Percentiles rank a stretch among this genome's conserved stretches.
Conservation (phyloP, 2,888 invertebrate species). For the Dendrolimus pini region DNA sequence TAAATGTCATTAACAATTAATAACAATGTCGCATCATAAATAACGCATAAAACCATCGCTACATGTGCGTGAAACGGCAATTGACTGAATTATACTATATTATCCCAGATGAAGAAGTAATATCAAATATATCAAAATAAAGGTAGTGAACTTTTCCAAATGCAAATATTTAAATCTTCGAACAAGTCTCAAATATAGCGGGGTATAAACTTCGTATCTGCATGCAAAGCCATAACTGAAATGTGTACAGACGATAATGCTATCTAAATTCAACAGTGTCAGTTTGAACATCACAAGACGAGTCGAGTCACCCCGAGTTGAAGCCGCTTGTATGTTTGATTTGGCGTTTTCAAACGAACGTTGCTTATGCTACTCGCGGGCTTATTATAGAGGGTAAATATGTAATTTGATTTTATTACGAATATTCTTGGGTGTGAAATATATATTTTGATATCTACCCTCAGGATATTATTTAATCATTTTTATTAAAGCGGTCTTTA, state of each 20-base stretch:
- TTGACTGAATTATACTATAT: too few relatives aligned
- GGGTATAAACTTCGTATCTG: background rate
- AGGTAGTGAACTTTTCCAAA: background rate
- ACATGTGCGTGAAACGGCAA: too few relatives aligned
- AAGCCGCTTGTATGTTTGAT: background rate
- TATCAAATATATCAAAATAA: too few relatives aligned
- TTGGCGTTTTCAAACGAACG: background rate
- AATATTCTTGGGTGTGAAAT: too few relatives aligned
- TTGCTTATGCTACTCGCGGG: background rate
- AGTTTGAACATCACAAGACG: slow-evolving; percentile 12
- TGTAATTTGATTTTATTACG: too few relatives aligned
- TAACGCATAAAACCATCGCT: too few relatives aligned
- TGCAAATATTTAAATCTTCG: background rate
- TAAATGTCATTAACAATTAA: too few relatives aligned
- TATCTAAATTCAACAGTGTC: slow-evolving; percentile 47
- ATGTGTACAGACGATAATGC: slow-evolving; percentile 36
- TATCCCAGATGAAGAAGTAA: too few relatives aligned
- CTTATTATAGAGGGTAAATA: background rate
- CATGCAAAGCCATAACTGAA: slow-evolving; percentile 27
- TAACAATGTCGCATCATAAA: too few relatives aligned
- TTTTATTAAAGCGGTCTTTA: too few relatives aligned
- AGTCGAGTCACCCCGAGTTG: background rate
- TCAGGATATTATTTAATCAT: too few relatives aligned
- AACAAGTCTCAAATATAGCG: background rate
- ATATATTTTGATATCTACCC: too few relatives aligned